Percentiles rank a stretch among this genome's conserved stretches.
These are phyloP conservation scores for Desmophyllum pertusum DNA, from an alignment of 92 coral and sea anemone genomes.

Conservation along the genomic window DNA sequence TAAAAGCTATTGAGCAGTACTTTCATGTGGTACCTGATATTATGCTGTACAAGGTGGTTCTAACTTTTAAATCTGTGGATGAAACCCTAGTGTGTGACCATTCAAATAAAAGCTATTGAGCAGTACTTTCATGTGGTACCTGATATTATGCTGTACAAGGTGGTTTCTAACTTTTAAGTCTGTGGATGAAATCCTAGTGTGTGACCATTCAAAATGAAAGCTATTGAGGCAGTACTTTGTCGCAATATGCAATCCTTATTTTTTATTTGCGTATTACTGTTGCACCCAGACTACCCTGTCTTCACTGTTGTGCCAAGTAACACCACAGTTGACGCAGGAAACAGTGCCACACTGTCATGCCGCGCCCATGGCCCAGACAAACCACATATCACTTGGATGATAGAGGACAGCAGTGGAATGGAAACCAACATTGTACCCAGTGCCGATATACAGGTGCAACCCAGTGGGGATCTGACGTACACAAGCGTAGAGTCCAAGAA, in stretches of 20 bases:
- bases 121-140: too few relatives aligned
- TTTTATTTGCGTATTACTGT: not conserved
- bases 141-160: too few relatives aligned
- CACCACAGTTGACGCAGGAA: conserved; percentile 34
- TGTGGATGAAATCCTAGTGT: too few relatives aligned
- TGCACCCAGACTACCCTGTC: conserved; percentile 59
- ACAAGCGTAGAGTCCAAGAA: conserved; percentile 46
- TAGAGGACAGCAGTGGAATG: conserved; percentile 29
- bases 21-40: too few relatives aligned
- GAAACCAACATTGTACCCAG: conserved; percentile 37
- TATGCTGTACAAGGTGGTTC: too few relatives aligned
- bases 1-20: too few relatives aligned
- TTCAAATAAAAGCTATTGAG: too few relatives aligned
- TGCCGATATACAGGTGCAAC: conserved; percentile 37
- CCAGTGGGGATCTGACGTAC: conserved; percentile 68
- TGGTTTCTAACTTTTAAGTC: too few relatives aligned
- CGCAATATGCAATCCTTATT: not conserved
- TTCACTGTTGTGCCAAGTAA: conserved; percentile 62
- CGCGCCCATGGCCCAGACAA: conserved; percentile 65
- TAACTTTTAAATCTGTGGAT: too few relatives aligned
- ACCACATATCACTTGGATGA: conserved; percentile 71
- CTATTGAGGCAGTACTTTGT: too few relatives aligned
- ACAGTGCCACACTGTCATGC: conserved; percentile 48
- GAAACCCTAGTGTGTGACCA: too few relatives aligned
- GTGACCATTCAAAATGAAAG: too few relatives aligned